These are phyloP conservation scores for Morpho helenor DNA, from an alignment of 2,888 invertebrate species.

Conservation along the genomic window DNA sequence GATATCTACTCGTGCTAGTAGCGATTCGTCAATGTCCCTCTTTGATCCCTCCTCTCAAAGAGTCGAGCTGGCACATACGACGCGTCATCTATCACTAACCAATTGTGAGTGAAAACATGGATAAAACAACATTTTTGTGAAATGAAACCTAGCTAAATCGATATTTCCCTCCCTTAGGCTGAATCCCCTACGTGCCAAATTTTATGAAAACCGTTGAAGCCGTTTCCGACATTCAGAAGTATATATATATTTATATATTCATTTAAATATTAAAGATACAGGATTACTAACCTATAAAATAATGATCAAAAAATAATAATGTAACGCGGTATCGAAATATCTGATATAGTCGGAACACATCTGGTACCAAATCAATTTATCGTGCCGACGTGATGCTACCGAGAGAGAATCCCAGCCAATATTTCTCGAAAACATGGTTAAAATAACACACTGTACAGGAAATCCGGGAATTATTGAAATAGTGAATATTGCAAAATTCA, in stretches of 20 bases:
- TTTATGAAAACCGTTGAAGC: too few relatives aligned
- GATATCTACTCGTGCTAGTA: constrained; percentile 53
- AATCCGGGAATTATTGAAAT: constrained; percentile 4
- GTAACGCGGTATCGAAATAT: constrained; percentile 43
- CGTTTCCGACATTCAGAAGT: too few relatives aligned
- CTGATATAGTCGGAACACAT: constrained; percentile 48
- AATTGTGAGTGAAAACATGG: constrained; percentile 22
- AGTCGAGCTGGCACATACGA: constrained; percentile 66
- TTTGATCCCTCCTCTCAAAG: constrained; percentile 71
- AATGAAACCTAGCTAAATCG: too few relatives aligned
- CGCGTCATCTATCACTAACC: constrained; percentile 65
- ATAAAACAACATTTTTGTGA: too few relatives aligned
- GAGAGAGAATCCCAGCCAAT: constrained; percentile 25
- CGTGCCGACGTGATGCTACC: constrained; percentile 49
- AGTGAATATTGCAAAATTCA: neutral
- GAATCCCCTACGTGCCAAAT: too few relatives aligned
- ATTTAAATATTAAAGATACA: neutral
- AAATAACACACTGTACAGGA: constrained; percentile 16
- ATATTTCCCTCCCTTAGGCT: too few relatives aligned
- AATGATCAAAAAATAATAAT: constrained; percentile 42
- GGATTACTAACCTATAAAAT: constrained; percentile 8
- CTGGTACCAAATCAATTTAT: constrained; percentile 60
- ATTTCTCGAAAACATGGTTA: constrained; percentile 17
- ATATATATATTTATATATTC: too few relatives aligned
- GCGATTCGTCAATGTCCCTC: constrained; percentile 73